Conservation (phyloP, 2,113 vertebrate genomes). For the Myotis lucifugus region DNA sequence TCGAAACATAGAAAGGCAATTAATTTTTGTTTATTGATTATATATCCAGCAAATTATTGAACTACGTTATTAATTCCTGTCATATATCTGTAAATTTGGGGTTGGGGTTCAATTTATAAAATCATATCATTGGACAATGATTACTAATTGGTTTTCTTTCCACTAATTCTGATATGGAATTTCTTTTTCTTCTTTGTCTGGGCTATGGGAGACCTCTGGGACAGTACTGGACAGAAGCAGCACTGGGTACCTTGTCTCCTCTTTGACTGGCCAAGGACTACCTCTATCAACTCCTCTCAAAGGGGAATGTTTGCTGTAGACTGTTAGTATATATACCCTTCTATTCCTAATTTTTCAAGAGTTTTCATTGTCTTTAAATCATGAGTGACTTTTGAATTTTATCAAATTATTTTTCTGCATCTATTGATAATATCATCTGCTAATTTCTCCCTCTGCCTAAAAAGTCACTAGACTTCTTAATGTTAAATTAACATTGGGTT, state of each 20-base stretch:
- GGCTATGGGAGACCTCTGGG: neutral
- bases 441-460: neutral
- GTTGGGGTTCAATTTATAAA: neutral
- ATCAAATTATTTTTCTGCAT: neutral
- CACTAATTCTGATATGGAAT: neutral
- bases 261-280: neutral
- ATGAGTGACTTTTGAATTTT: neutral
- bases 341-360: neutral
- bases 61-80: constrained; percentile 36
- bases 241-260: neutral
- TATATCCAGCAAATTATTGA: constrained; percentile 8
- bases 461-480: neutral
- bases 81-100: neutral
- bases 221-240: neutral
- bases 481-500: neutral
- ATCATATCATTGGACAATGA: neutral
- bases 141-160: neutral
- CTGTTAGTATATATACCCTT: neutral
- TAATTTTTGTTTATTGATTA: constrained; percentile 48
- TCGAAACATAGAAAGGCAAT: neutral
- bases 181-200: neutral
- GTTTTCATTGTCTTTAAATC: neutral
- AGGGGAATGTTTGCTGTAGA: neutral
- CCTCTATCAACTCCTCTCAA: neutral
- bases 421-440: neutral